Conservation (phyloP, 2,888 invertebrate genomes). For the Onchidella celtica region DNA sequence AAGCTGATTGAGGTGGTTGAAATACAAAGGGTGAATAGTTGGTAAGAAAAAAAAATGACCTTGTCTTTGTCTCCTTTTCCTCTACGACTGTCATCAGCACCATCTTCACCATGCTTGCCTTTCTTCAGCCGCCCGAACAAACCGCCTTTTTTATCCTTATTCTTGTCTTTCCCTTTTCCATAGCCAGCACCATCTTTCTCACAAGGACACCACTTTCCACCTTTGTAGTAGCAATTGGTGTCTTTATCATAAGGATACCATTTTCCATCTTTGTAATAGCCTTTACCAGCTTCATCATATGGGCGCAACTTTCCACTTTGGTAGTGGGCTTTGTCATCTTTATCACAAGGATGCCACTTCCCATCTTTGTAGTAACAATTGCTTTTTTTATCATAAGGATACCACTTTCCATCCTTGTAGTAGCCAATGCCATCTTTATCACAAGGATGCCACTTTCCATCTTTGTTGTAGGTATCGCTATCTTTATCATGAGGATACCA, state of each 20-base stretch:
- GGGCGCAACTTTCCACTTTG: constrained; percentile 12
- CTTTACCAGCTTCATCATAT: constrained; percentile 33
- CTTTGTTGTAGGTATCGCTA: constrained; percentile 34
- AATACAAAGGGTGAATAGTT: too few species aligned
- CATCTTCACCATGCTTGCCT: constrained; percentile 23
- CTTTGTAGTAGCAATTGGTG: constrained; percentile 44
- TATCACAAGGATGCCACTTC: constrained; percentile 36
- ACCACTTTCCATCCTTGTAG: constrained; percentile 42
- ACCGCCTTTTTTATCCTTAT: constrained; percentile 52
- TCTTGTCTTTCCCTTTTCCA: constrained; percentile 47
- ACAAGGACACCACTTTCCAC: too few species aligned
- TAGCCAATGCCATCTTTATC: constrained; percentile 38
- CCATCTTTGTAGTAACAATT: constrained; percentile 41
- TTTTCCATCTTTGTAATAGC: constrained; percentile 36
- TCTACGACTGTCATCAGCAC: constrained; percentile 28
- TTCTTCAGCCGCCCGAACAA: constrained; percentile 55
- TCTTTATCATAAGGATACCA: constrained; percentile 50
- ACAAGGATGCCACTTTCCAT: constrained; percentile 30
- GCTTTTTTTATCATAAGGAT: constrained; percentile 41
- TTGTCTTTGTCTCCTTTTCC: constrained; percentile 9
- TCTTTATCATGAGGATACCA: constrained; percentile 3
- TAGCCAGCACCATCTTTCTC: constrained; percentile 39
- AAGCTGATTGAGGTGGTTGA: too few species aligned
- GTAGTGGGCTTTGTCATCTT: constrained; percentile 41
- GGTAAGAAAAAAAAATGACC: constrained; percentile 21